These are phyloP conservation scores for Rutpela maculata DNA, from an alignment of 2,888 invertebrate genomes.

Conservation along the genomic window DNA sequence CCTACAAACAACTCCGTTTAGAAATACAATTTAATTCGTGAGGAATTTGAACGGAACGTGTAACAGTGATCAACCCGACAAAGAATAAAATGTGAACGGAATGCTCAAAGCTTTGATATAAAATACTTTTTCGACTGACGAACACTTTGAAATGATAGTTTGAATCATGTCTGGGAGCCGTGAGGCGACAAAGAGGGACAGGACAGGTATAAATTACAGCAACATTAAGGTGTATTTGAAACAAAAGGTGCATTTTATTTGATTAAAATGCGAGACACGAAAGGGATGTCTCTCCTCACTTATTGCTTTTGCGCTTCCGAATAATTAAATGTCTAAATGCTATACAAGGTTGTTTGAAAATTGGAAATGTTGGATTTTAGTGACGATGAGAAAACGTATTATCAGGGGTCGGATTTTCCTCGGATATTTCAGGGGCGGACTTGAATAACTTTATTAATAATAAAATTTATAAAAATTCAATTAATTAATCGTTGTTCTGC, in stretches of 20 bases:
- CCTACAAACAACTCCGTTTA: background rate
- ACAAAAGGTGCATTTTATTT: slow-evolving; percentile 45
- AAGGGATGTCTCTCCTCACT: slow-evolving; percentile 57
- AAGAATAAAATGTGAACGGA: slow-evolving; percentile 27
- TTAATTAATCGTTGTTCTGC: too few relatives aligned
- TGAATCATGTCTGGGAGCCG: slow-evolving; percentile 24
- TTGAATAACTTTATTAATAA: too few relatives aligned
- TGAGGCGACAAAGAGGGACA: slow-evolving; percentile 26
- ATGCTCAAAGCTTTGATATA: slow-evolving; percentile 42
- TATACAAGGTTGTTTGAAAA: background rate
- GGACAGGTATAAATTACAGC: slow-evolving; percentile 41
- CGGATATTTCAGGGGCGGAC: too few relatives aligned
- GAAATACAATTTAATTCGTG: slow-evolving; percentile 26
- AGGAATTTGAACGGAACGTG: slow-evolving; percentile 28
- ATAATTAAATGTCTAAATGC: slow-evolving; percentile 59
- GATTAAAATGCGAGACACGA: slow-evolving; percentile 50
- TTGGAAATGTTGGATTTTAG: background rate
- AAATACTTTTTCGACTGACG: slow-evolving; percentile 40
- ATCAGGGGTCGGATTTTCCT: too few relatives aligned
- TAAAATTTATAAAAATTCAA: too few relatives aligned
- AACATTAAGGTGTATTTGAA: slow-evolving; percentile 42
- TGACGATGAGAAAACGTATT: too few relatives aligned
- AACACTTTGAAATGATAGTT: slow-evolving; percentile 41
- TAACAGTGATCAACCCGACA: slow-evolving; percentile 25
- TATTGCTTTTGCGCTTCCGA: slow-evolving; percentile 58